Evolutionary conservation across 2,113 vertebrate species (phyloP).

Genomic region (Seriola quinqueradiata): DNA sequence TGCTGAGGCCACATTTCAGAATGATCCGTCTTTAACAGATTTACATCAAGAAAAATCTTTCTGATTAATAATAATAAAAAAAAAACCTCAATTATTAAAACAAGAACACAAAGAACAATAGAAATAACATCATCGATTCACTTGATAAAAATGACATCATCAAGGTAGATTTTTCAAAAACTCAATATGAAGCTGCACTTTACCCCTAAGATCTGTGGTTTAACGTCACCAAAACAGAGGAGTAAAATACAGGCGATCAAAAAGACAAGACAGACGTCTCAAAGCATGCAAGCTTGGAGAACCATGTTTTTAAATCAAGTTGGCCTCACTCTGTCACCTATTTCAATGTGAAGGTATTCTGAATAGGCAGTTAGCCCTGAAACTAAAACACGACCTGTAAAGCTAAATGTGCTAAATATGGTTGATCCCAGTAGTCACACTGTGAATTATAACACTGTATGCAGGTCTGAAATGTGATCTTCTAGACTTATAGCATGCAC

Average conservation of each 20-base stretch:
- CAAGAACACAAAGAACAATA: slow-evolving; percentile 19
- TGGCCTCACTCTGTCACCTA: background rate
- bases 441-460: background rate
- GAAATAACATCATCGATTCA: background rate
- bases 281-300: slow-evolving; percentile 17
- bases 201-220: background rate
- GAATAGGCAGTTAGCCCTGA: background rate
- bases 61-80: slow-evolving; percentile 9
- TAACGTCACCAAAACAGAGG: background rate
- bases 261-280: background rate
- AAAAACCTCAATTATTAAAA: background rate
- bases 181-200: background rate
- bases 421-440: slow-evolving; percentile 9
- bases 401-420: background rate
- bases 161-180: slow-evolving; percentile 12
- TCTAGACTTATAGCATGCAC: background rate
- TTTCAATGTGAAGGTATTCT: background rate
- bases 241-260: background rate
- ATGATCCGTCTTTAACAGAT: slow-evolving; percentile 12
- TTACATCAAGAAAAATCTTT: slow-evolving; percentile 20
- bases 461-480: slow-evolving; percentile 8
- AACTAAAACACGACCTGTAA: background rate
- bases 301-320: background rate
- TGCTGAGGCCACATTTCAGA: slow-evolving; percentile 15
- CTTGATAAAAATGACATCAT: slow-evolving; percentile 41